phyloP scores from a whole-genome alignment of 1,140 invertebrate species.

The Maniola jurtina region DNA sequence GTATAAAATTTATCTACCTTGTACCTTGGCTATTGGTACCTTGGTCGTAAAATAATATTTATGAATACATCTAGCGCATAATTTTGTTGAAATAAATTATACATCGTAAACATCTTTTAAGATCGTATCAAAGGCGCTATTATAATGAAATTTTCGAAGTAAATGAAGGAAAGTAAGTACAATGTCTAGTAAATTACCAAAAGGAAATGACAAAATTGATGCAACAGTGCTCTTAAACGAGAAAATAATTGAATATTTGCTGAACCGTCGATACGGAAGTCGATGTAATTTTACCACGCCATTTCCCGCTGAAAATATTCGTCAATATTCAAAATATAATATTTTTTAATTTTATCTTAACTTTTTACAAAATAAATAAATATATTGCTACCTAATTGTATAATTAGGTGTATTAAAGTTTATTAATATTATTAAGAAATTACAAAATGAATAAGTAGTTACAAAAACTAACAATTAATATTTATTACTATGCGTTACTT shows the following conservation, averaged over 20 bases:
- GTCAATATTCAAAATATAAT: conserved; percentile 2
- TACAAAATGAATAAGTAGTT: no score
- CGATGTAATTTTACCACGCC: conserved; percentile 14
- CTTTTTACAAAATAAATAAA: no score
- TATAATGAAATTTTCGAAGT: no score
- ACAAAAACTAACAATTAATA: no score
- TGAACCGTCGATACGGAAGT: conserved; percentile 14
- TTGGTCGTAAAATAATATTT: no score
- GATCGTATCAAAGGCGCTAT: background rate
- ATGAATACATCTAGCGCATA: no score
- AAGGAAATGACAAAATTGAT: conserved; percentile 4
- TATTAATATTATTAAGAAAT: no score
- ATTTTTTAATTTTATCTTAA: background rate
- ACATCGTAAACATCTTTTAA: background rate
- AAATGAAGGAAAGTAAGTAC: background rate
- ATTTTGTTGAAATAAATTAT: background rate
- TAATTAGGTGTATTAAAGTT: no score
- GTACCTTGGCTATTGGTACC: no score
- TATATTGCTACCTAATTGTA: no score
- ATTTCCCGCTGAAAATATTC: conserved; percentile 7
- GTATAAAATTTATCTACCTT: no score
- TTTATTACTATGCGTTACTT: no score
- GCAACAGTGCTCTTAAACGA: conserved; percentile 14
- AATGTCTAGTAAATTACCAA: background rate
- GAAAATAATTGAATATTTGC: conserved; percentile 18